Evolutionary conservation across 2,113 vertebrate species (phyloP).

Genomic region (Benitochromis conjunctus): DNA sequence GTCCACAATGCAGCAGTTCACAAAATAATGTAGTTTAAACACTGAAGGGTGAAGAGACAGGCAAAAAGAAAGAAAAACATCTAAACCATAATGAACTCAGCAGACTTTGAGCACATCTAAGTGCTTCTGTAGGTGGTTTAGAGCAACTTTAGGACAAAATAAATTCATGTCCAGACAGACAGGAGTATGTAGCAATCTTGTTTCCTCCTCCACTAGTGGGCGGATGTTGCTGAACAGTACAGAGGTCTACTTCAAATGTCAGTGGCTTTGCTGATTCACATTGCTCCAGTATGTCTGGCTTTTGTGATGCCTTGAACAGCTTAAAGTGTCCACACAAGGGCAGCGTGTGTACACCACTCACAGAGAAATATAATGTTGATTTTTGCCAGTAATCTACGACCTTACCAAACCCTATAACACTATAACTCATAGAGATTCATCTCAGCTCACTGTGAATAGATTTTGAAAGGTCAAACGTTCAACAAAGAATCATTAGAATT

Average conservation of each 20-base stretch:
- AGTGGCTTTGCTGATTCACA: background rate
- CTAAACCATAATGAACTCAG: constrained; percentile 4
- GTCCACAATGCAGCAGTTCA: background rate
- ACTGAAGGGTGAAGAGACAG: background rate
- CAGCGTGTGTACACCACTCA: background rate
- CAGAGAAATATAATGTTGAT: background rate
- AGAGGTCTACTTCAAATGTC: constrained; percentile 15
- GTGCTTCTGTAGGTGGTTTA: background rate
- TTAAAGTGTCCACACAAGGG: background rate
- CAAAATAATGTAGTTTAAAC: background rate
- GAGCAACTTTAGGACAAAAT: background rate
- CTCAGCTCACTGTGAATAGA: background rate
- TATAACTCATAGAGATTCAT: background rate
- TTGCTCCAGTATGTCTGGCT: background rate
- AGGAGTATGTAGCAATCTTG: background rate
- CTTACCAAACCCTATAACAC: background rate
- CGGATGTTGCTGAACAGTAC: background rate
- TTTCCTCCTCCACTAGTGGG: background rate
- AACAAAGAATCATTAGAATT: background rate
- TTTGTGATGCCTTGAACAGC: background rate
- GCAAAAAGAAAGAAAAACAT: background rate
- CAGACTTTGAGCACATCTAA: background rate
- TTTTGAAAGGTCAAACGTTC: background rate
- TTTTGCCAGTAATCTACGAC: background rate
- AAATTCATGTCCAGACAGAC: background rate